These are phyloP conservation scores for Sandelia bainsii DNA, from an alignment of 2,797 vertebrate genomes.

Conservation along the genomic window DNA sequence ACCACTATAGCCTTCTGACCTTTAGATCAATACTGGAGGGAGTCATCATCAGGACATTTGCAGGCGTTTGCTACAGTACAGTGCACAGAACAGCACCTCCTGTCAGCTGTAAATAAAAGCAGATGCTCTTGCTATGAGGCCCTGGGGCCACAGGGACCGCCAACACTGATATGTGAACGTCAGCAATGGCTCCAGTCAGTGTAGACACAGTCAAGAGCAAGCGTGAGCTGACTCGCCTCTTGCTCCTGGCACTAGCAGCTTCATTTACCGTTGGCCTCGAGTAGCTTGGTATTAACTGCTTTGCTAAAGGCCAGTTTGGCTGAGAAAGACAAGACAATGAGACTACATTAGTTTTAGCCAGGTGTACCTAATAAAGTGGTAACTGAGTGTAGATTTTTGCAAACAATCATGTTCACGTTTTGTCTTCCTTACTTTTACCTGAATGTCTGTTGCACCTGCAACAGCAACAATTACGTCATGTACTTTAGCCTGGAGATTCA, in stretches of 20 bases:
- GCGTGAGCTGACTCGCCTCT: constrained; percentile 24
- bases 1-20: constrained; percentile 13
- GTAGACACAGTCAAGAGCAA: constrained; percentile 17
- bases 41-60: constrained; percentile 29
- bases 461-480: constrained; percentile 15
- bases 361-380: background rate
- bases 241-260: background rate
- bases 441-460: background rate
- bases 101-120: constrained; percentile 58
- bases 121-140: constrained; percentile 37
- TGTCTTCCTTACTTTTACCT: background rate
- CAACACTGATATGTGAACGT: constrained; percentile 54
- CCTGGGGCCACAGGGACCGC: constrained; percentile 25
- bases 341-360: background rate
- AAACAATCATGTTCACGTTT: background rate
- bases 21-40: constrained; percentile 34
- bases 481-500: background rate
- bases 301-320: background rate
- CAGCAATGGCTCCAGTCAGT: constrained; percentile 40
- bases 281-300: background rate
- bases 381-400: background rate
- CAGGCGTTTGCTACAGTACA: constrained; percentile 23
- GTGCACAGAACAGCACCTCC: constrained; percentile 20
- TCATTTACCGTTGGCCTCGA: background rate
- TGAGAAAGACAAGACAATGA: background rate